Evolutionary conservation across 2,888 invertebrate genomes (phyloP).

Genomic region (Andricus quercusramuli): DNA sequence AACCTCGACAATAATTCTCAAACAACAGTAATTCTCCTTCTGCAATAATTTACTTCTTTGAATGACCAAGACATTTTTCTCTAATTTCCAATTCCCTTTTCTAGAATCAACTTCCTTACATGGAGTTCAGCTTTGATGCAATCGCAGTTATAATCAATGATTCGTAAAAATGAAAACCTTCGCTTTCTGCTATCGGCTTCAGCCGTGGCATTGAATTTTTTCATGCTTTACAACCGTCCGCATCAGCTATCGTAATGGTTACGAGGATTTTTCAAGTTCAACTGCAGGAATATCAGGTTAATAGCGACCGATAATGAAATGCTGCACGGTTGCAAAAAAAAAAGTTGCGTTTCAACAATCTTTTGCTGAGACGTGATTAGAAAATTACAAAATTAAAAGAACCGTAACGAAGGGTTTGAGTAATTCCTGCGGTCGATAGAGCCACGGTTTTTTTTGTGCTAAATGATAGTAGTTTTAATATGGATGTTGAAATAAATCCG

Average conservation of each 20-base stretch:
- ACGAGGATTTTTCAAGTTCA: slow-evolving; percentile 41
- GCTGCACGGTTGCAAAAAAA: not conserved
- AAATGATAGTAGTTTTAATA: slow-evolving; percentile 2
- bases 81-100: slow-evolving; percentile 10
- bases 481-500: slow-evolving; percentile 13
- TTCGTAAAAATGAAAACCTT: slow-evolving; percentile 30
- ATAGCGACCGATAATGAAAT: slow-evolving; percentile 35
- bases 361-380: not conserved
- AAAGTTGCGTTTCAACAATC: not conserved
- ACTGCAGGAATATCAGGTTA: slow-evolving; percentile 25
- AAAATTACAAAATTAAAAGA: not conserved
- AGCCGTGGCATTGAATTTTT: slow-evolving; percentile 36
- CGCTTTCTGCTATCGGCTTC: slow-evolving; percentile 33
- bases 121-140: slow-evolving; percentile 9
- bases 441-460: not conserved
- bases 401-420: not conserved
- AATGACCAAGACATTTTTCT: not conserved
- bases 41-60: not conserved
- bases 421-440: not conserved
- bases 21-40: not conserved
- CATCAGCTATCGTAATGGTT: slow-evolving; percentile 37
- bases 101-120: not conserved
- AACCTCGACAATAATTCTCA: not conserved
- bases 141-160: not conserved
- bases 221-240: slow-evolving; percentile 27